Conservation (phyloP, 2,113 vertebrate species). For the Anoplopoma fimbria region DNA sequence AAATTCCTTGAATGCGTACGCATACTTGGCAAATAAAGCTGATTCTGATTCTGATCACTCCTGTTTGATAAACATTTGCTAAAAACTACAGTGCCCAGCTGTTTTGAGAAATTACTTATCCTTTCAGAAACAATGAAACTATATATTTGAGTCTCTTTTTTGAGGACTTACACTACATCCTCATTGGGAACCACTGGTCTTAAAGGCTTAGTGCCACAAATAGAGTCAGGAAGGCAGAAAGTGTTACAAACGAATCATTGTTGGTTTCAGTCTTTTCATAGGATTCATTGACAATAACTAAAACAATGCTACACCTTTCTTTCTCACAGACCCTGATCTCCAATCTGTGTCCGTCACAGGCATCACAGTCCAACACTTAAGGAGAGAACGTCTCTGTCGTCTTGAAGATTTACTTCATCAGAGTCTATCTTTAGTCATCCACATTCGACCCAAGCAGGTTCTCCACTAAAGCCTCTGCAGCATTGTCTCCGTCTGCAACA, state of each 20-base stretch:
- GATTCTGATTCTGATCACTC: no score
- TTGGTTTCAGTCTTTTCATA: not conserved
- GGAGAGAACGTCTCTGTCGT: not conserved
- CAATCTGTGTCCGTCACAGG: not conserved
- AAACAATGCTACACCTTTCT: not conserved
- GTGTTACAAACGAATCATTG: not conserved
- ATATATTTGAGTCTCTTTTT: not conserved
- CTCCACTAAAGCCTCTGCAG: conserved; percentile 8
- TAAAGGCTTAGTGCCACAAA: not conserved
- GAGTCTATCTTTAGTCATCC: conserved; percentile 16
- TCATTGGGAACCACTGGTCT: not conserved
- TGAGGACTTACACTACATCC: not conserved
- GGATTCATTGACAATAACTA: not conserved
- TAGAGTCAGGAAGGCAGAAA: not conserved
- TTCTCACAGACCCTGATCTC: not conserved
- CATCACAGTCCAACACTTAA: conserved; percentile 2
- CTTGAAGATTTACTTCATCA: conserved; percentile 10
- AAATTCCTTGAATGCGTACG: no score
- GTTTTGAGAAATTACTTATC: not conserved
- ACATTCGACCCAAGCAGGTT: conserved; percentile 2
- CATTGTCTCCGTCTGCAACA: conserved; percentile 7
- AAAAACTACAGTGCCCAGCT: not conserved
- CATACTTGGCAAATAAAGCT: no score
- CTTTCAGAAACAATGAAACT: not conserved
- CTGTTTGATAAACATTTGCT: not conserved